Evolutionary conservation across 2,113 vertebrate genomes (phyloP), one percentile per base, ranked within the genome.

Genomic region (Callipepla squamata): DNA sequence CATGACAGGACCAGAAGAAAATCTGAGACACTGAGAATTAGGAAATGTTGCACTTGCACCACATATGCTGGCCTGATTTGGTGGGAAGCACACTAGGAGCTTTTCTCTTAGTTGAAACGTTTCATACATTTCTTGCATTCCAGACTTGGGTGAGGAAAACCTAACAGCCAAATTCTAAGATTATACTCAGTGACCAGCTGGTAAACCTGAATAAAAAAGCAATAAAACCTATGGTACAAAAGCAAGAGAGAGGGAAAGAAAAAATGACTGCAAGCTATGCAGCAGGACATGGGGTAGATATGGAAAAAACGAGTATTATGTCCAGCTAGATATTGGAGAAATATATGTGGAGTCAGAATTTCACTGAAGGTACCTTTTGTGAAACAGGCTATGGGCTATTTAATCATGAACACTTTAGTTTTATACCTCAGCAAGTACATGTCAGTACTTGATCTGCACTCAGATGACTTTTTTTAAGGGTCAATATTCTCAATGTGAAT

Each of bases 11-110:
- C 51, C 20, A 42, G 50, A 57, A 47, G 48, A 11, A 51, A 75
- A 68, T 9, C 14, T 10, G 34, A n/a, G 72, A 55, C 0, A 1
- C 51, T 44, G 21, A 1, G 1, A 91, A n/a, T 1, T 10, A 22
- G 38, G 63, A 7, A 4, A 1, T 34, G 17, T 8, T 42, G 21
- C 30, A 30, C 44, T 38, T 34, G n/a, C 13, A 11, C n/a, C 55
- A 57, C 18, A 7, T 13, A 16, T 16, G 28, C 8, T 70, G n/a
- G 36, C 7, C 34, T 85, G 50, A 50, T 50, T 48, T 0, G 3
- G 26, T 61, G 57, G n/a, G 40, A 66, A 87, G 15, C 23, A 45
- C 13, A 42, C 15, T 15, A 25, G 28, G 48, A 57, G 45, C 9
- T 36, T 81, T 36, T 36, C 55, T 32, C 25, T 74, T 36, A 42